Conservation (phyloP, 2,113 vertebrate genomes). For the Prochilodus magdalenae region DNA sequence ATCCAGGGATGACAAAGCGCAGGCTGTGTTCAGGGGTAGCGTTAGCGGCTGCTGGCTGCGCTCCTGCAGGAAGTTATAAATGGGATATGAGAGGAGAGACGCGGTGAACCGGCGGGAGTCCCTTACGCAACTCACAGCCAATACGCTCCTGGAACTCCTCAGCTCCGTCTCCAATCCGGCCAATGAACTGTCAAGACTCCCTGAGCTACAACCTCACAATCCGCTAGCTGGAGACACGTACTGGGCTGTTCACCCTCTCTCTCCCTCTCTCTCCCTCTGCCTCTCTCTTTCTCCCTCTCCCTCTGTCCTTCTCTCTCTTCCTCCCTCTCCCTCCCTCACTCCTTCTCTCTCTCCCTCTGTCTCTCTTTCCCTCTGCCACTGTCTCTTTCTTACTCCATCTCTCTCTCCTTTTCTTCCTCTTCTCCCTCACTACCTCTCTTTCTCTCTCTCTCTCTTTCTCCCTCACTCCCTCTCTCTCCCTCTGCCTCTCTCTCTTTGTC, state of each 20-base stretch:
- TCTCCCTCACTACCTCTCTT: background rate
- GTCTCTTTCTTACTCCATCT: no score
- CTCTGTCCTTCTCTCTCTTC: background rate
- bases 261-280: background rate
- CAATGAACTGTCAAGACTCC: conserved; percentile 39
- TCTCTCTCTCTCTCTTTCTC: background rate
- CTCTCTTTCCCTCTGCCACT: no score
- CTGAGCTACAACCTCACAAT: conserved; percentile 30
- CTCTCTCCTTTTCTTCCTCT: no score
- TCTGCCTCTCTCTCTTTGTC: background rate
- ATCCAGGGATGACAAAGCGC: background rate
- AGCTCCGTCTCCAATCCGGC: conserved; percentile 15
- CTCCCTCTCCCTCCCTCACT: no score
- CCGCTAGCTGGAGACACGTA: conserved; percentile 9
- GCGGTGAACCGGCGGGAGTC: background rate
- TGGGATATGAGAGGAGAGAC: background rate
- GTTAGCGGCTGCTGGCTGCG: background rate
- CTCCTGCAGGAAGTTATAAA: background rate
- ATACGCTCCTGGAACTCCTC: conserved; percentile 33
- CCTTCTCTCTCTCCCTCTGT: background rate
- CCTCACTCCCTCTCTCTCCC: background rate
- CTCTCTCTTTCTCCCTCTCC: background rate
- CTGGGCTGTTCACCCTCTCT: background rate
- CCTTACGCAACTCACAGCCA: conserved; percentile 11
- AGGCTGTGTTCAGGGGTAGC: background rate